phyloP scores from a whole-genome alignment of 2,797 vertebrate species.

The Acanthornis magna region DNA sequence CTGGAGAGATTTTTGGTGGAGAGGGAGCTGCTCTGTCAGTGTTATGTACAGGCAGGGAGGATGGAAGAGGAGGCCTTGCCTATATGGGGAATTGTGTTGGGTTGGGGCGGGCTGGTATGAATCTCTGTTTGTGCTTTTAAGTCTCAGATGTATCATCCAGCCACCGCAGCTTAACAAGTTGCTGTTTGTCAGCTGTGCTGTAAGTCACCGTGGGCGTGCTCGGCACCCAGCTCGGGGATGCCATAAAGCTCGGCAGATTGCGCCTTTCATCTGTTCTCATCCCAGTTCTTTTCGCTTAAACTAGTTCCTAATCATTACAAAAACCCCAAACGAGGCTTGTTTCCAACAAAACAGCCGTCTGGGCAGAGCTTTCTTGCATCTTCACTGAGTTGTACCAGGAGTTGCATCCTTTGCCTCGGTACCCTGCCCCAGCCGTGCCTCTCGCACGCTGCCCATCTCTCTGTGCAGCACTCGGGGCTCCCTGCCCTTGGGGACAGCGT shows the following conservation, averaged over 20 bases:
- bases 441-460: fast-evolving
- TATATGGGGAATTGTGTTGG: fast-evolving
- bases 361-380: not conserved
- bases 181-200: constrained; percentile 18
- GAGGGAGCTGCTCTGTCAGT: not conserved
- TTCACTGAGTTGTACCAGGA: fast-evolving
- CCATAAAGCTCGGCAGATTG: not conserved
- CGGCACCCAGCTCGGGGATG: not conserved
- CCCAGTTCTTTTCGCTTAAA: not conserved
- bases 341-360: not conserved
- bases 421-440: fast-evolving
- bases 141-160: not conserved
- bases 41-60: not conserved
- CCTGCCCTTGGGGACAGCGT: not conserved
- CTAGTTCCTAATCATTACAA: not conserved
- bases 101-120: not conserved
- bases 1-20: not conserved
- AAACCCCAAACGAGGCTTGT: not conserved
- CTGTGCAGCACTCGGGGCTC: not conserved
- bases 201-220: not conserved
- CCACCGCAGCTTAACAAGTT: not conserved
- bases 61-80: not conserved
- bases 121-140: not conserved
- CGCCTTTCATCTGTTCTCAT: not conserved
- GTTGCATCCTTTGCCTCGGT: no score